Base-by-base conservation (phyloP, 2,888 invertebrate genomes). In the Volucella inflata region DNA sequence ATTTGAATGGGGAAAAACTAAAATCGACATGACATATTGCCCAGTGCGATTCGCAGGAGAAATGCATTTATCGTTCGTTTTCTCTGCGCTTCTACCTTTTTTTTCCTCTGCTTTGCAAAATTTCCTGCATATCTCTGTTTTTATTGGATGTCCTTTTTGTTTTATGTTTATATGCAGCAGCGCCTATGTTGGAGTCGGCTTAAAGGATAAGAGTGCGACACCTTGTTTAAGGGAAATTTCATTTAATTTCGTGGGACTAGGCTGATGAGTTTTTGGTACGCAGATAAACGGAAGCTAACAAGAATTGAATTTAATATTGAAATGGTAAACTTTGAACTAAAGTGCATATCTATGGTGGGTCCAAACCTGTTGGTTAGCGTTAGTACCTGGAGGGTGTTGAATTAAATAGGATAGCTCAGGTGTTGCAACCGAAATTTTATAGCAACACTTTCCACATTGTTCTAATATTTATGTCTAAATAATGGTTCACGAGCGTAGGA, bases 11-110 rank as follows among this genome's bases (percentile, higher is more conserved):
- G 48, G 46, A 75, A 80, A 80, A 84, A 80, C 80, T 75, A 75
- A 71, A 84, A 79, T 84, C 84, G 84, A 60, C 75, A 80, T 84
- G 80, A 84, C 84, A 84, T 80, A 84, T 80, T 84, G 84, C 84
- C 80, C 65, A 57, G 70, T 70, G 70, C 64, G 68, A 79, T 30
- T 62, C 60, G 67, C 77, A 83, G 70, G 57, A 70, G 64, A 62
- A 80, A 65, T 80, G 70, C 80, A 84, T 84, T 84, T 74, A 74
- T 79, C 62, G 68, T 44, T 70, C 11, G 70, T 67, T 21, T 48
- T 44, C 17, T 40, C 12, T 51, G 44, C 10, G 36, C 38, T 9
- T 17, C 17, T 59, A 30, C n/a, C 21, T 48, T 10, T 46, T 67
- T 67, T 67, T 59, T 65, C 48, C 4, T 60, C 11, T 36, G 4